Base-by-base conservation (phyloP, 2,888 invertebrate genomes). In the Xylophagus ater region DNA sequence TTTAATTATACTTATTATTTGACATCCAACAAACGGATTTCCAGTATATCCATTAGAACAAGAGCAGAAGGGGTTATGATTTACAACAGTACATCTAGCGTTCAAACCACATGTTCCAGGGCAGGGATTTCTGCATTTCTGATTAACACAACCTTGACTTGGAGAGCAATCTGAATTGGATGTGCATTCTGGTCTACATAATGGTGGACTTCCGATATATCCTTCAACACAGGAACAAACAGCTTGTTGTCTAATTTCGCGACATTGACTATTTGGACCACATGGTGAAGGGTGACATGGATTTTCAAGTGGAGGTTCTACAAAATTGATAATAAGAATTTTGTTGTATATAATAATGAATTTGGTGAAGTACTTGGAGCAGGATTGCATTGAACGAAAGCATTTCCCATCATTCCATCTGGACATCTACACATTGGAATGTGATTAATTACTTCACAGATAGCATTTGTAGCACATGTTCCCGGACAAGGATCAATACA, bases 151-250 rank as follows among this genome's bases (percentile, higher is more conserved):
- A 4, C 81, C 77, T 46, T 72, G 62, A 44, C 74, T 67, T 46
- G 66, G 65, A 2, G 71, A 49, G 56, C 81, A 80, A 57, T 79
- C 78, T 40, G 71, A 68, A 48, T 85, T 81, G 42, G 73, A 71
- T 31, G 80, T 72, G 57, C 87, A 87, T 64, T 86, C 85, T 9
- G 84, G 84, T 48, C 78, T 71, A 54, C 85, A 85, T 46, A 78
- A 73, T 4, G 84, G 83, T 36, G 81, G 77, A 35, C 73, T 63
- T 18, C 81, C 80, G 7, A 68, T 65, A 51, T 72, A 78, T 39
- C 72, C 72, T 2, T 72, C 65, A 29, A 74, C 55, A 53, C 81
- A 81, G 9, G 68, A 68, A 53, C 80, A 81, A 12, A 70, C 61
- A 2, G 76, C 73, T 69, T 45, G 81, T 68, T 53, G 76, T 62